These are phyloP conservation scores for Chitala chitala DNA, from an alignment of 2,113 vertebrate species.

Conservation along the genomic window DNA sequence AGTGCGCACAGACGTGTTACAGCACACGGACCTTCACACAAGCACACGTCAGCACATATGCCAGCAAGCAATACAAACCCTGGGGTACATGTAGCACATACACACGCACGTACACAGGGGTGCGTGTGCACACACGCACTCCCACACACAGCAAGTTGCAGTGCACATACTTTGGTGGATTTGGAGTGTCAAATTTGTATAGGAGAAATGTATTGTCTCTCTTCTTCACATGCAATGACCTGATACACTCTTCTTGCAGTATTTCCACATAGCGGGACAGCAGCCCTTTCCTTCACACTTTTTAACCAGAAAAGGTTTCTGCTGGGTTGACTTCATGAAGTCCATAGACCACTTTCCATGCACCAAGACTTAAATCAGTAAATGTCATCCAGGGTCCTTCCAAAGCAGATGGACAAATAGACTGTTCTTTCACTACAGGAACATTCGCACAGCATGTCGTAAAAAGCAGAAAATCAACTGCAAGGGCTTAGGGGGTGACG, in stretches of 20 bases:
- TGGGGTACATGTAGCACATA: not conserved
- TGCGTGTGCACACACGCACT: not conserved
- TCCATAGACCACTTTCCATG: not conserved
- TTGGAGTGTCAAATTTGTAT: no score
- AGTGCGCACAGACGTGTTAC: not conserved
- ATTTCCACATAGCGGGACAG: not conserved
- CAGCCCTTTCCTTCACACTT: not conserved
- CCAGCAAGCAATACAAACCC: not conserved
- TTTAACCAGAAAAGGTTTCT: not conserved
- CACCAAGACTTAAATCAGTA: not conserved
- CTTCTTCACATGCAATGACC: no score
- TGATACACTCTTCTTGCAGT: not conserved
- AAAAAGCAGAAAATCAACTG: not conserved
- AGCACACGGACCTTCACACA: not conserved
- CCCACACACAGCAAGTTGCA: not conserved
- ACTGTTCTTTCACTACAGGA: constrained; percentile 1
- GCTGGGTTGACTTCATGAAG: not conserved
- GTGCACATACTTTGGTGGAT: no score
- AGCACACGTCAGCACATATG: no score
- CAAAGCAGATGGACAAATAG: not conserved
- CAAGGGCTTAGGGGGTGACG: no score
- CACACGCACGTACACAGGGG: not conserved
- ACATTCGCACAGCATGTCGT: not conserved
- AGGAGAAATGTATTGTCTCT: no score
- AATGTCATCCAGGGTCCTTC: not conserved